Evolutionary conservation across 2,888 invertebrate species (phyloP).

Genomic region (Argynnis bischoffii): DNA sequence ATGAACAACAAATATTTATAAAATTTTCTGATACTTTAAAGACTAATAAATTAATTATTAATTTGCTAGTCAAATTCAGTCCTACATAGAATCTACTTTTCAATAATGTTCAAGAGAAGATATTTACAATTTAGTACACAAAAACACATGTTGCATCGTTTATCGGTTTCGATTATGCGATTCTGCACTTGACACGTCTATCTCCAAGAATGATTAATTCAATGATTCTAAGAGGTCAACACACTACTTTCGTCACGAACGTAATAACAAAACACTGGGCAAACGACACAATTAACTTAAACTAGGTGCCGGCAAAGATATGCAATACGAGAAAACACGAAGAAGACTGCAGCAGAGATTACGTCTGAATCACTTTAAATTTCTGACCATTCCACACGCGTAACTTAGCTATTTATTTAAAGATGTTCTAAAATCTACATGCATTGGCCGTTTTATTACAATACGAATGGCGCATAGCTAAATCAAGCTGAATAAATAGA

Average conservation of each 20-base stretch:
- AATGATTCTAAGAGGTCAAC: slow-evolving; percentile 44
- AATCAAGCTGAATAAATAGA: slow-evolving; percentile 77
- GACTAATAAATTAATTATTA: not conserved
- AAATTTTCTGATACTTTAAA: not conserved
- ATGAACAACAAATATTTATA: too few species aligned
- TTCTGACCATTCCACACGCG: slow-evolving; percentile 57
- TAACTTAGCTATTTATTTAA: slow-evolving; percentile 58
- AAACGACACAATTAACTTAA: slow-evolving; percentile 58
- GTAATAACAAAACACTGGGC: slow-evolving; percentile 53
- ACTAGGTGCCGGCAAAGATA: slow-evolving; percentile 66
- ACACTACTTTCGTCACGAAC: slow-evolving; percentile 50
- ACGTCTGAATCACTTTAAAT: slow-evolving; percentile 48
- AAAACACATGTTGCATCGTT: slow-evolving; percentile 69
- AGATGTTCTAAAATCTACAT: slow-evolving; percentile 64
- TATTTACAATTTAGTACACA: slow-evolving; percentile 62
- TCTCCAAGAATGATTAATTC: slow-evolving; percentile 37
- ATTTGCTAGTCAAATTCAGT: slow-evolving; percentile 7
- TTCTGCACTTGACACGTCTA: slow-evolving; percentile 47
- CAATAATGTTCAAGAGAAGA: slow-evolving; percentile 26
- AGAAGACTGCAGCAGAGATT: slow-evolving; percentile 45
- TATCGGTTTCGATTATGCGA: slow-evolving; percentile 51
- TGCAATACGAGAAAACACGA: slow-evolving; percentile 54
- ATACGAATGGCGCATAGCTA: slow-evolving; percentile 78
- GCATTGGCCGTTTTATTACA: slow-evolving; percentile 69
- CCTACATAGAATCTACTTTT: slow-evolving; percentile 11